Percentiles rank a stretch among this genome's conserved stretches.
Conservation (phyloP, 2,113 vertebrate genomes). For the Electrona antarctica region DNA sequence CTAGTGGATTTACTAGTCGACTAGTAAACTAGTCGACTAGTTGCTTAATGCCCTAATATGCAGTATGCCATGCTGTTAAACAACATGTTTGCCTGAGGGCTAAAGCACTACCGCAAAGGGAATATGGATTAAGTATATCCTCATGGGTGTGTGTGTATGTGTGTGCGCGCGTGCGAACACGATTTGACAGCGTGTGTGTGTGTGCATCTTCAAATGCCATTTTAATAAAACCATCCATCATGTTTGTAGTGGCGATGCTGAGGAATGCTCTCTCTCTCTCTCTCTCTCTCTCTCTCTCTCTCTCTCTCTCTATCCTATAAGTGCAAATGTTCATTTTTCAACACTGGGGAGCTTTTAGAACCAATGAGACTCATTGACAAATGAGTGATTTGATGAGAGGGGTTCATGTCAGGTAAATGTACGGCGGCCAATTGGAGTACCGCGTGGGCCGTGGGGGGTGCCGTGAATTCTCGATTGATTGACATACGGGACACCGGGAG, state of each 20-base stretch:
- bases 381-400: conserved; percentile 22
- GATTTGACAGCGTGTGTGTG: not conserved
- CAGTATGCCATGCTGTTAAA: not conserved
- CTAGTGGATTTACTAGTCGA: too few species aligned
- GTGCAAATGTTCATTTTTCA: conserved; percentile 24
- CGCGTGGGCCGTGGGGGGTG: not conserved
- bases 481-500: conserved; percentile 11
- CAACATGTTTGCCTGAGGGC: not conserved
- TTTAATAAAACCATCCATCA: conserved; percentile 27
- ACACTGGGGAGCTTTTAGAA: not conserved
- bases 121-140: not conserved
- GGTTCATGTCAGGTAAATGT: conserved; percentile 28
- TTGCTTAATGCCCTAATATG: too few species aligned
- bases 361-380: conserved; percentile 18
- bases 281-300: not conserved
- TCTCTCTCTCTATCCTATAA: not conserved
- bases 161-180: not conserved
- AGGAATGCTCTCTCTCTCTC: not conserved
- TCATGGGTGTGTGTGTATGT: not conserved
- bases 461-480: not conserved
- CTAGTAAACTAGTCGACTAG: too few species aligned
- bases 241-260: not conserved
- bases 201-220: not conserved
- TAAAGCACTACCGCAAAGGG: not conserved
- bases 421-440: not conserved